Evolutionary conservation across 2,113 vertebrate genomes (phyloP), one percentile per base, ranked within the genome.

Genomic region (Gymnocephalus cernua): DNA sequence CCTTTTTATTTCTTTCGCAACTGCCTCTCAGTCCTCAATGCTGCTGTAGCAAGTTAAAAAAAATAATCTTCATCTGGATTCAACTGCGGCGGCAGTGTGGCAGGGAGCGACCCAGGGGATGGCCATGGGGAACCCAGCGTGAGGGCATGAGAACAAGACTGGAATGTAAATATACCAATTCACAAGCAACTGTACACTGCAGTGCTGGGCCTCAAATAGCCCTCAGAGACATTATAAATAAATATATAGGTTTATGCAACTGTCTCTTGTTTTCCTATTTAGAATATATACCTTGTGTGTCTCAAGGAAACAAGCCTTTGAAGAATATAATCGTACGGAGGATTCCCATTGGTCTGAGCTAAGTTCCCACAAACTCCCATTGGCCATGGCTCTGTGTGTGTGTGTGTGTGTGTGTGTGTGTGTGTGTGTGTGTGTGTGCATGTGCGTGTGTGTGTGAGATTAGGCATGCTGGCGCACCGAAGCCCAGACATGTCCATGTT

Each of bases 71-170:
- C 58, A 69, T 73, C 57, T 61, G 58, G 23, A 71, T 68, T 88
- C 45, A 77, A 18, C 64, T 74, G 70, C 74, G 83, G 61, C 67
- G 63, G 50, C 4, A 11, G 56, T 82, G 54, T 77, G 53, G 76
- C 86, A 72, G 70, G 58, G 69, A 45, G 3, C 27, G 64, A 84
- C 85, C 83, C 77, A 65, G 29, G 70, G 82, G 80, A 86, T 67
- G 45, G 19, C 65, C 57, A 47, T 81, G 41, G 79, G 66, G 77
- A 69, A 74, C 83, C 84, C 82, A 87, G 79, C 5, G 13, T 76
- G 54, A 77, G 91, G 85, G 90, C 94, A 90, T 95, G 93, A 94
- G 94, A 94, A 94, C 87, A 75, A 85, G 88, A 81, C 74, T 88
- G 93, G 93, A 95, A 93, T 94, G 93, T 90, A 71, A 74, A 50